Conservation (phyloP, 2,888 invertebrate genomes). For the Antitype chi region DNA sequence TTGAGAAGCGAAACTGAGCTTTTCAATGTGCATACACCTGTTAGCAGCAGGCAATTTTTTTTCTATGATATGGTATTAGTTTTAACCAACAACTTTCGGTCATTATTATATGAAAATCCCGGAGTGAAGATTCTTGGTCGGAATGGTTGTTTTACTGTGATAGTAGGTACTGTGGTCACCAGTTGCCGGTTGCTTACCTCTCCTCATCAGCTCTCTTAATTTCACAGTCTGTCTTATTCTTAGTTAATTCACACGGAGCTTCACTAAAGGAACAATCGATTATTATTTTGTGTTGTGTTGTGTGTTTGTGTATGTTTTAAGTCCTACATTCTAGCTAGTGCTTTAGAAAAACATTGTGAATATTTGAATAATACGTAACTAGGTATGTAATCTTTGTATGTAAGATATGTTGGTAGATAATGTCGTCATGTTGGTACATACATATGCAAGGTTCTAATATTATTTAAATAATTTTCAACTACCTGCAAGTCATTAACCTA, state of each 20-base stretch:
- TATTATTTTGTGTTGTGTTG: constrained; percentile 26
- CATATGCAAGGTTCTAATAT: constrained; percentile 13
- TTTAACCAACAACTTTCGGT: background rate
- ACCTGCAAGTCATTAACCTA: background rate
- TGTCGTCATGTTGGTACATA: constrained; percentile 22
- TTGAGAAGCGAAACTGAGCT: background rate
- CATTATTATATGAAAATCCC: background rate
- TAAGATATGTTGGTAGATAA: background rate
- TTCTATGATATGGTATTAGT: background rate
- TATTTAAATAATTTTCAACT: background rate
- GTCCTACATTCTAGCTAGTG: constrained; percentile 6
- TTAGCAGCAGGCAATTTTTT: background rate
- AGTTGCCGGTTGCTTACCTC: constrained; percentile 28
- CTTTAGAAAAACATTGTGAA: background rate
- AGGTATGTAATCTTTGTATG: background rate
- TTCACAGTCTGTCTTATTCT: background rate
- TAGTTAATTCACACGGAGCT: constrained; percentile 14
- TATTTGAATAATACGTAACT: background rate
- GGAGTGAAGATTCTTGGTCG: background rate
- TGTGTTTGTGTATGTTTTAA: constrained; percentile 16
- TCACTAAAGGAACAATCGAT: constrained; percentile 42
- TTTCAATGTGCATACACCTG: too few species aligned
- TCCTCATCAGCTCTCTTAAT: background rate
- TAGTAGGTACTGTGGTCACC: constrained; percentile 6
- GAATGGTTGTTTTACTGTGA: constrained; percentile 25